phyloP scores from a whole-genome alignment of 2,888 invertebrate species.

The Sarcophaga rosellei region DNA sequence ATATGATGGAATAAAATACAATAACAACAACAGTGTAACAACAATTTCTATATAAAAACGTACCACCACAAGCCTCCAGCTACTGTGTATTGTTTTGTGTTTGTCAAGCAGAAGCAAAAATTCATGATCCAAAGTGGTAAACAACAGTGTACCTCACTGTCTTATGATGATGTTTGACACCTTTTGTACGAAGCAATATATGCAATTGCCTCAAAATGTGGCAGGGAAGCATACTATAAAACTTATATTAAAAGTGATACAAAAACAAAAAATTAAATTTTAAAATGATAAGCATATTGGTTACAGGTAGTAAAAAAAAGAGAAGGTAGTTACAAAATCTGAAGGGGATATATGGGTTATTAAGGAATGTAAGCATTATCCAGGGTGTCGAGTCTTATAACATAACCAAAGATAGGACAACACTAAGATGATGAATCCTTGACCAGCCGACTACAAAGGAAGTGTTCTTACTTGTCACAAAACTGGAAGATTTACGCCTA shows the following conservation, averaged over 20 bases:
- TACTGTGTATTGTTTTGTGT: constrained; percentile 1
- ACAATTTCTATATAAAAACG: not conserved
- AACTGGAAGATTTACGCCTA: too few species aligned
- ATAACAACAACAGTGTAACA: constrained; percentile 7
- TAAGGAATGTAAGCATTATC: too few species aligned
- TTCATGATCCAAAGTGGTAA: constrained; percentile 44
- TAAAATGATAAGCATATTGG: too few species aligned
- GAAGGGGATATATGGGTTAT: too few species aligned
- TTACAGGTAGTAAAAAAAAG: too few species aligned
- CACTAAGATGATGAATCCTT: too few species aligned
- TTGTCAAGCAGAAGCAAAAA: constrained; percentile 5
- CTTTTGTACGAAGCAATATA: constrained; percentile 7
- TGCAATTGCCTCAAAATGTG: not conserved
- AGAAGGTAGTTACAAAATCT: too few species aligned
- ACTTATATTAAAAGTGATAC: not conserved
- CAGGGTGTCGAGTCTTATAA: too few species aligned
- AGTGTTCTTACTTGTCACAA: too few species aligned
- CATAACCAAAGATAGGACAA: too few species aligned
- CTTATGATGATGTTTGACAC: constrained; percentile 50
- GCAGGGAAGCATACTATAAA: constrained; percentile 9
- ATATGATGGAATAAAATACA: constrained; percentile 29
- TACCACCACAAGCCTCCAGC: constrained; percentile 11
- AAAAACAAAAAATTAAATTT: not conserved
- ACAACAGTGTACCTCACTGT: constrained; percentile 18
- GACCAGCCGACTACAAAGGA: too few species aligned